These are phyloP conservation scores for Ictalurus punctatus DNA, from an alignment of 2,113 vertebrate species.

Conservation along the genomic window DNA sequence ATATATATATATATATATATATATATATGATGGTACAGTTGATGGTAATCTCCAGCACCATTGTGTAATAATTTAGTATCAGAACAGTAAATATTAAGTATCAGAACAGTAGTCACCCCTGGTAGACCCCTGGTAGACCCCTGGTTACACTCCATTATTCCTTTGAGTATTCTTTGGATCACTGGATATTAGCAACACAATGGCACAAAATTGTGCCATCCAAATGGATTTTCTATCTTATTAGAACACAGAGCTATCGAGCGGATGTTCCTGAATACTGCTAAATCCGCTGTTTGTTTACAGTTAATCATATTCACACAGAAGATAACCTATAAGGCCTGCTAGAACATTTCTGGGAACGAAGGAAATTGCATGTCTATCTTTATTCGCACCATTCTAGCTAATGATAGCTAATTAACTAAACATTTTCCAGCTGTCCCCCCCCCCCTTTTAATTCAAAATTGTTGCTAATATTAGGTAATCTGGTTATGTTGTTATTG, in stretches of 20 bases:
- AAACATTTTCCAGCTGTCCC: background rate
- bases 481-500: background rate
- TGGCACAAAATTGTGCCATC: background rate
- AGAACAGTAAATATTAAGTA: too few relatives aligned
- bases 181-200: background rate
- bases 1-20: too few relatives aligned
- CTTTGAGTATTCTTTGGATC: background rate
- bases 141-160: background rate
- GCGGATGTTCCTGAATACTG: background rate
- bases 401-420: background rate
- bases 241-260: background rate
- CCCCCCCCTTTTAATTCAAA: background rate
- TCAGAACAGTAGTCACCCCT: too few relatives aligned
- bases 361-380: background rate
- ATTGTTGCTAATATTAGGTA: background rate
- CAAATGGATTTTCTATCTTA: slow-evolving; percentile 13
- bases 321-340: background rate
- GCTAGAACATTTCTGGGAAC: background rate
- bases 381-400: background rate
- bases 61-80: background rate
- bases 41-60: background rate
- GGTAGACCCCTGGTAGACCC: too few relatives aligned
- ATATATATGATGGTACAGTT: background rate
- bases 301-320: slow-evolving; percentile 16
- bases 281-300: slow-evolving; percentile 1